These are phyloP conservation scores for Meganola albula DNA, from an alignment of 2,888 invertebrate genomes.

Conservation along the genomic window DNA sequence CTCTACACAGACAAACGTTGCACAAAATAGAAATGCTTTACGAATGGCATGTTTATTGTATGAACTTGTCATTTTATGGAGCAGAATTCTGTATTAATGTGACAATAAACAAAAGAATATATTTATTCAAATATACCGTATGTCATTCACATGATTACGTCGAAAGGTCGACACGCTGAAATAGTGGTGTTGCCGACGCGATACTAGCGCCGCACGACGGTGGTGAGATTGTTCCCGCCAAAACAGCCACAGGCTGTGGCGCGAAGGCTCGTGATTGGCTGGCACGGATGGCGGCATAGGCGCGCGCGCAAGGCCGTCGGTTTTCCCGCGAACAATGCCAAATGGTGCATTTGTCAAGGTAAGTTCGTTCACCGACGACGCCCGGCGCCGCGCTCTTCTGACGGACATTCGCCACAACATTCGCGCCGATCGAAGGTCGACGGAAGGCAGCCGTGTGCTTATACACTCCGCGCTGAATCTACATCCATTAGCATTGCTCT, in stretches of 20 bases:
- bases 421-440: constrained; percentile 67
- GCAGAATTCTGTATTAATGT: no score
- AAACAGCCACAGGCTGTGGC: constrained; percentile 73
- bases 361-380: constrained; percentile 77
- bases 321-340: constrained; percentile 79
- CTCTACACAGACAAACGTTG: no score
- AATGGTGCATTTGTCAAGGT: constrained; percentile 79
- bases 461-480: constrained; percentile 49
- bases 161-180: constrained; percentile 53
- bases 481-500: constrained; percentile 56
- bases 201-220: constrained; percentile 40
- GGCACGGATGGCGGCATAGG: constrained; percentile 46
- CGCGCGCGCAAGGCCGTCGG: constrained; percentile 75
- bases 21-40: no score
- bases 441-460: constrained; percentile 56
- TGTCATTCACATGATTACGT: constrained; percentile 49
- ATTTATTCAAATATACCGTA: constrained; percentile 30
- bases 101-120: constrained; percentile 24
- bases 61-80: no score
- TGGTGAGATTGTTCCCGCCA: constrained; percentile 54
- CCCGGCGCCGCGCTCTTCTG: constrained; percentile 49
- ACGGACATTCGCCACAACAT: constrained; percentile 55
- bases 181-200: constrained; percentile 41
- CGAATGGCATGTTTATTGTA: no score
- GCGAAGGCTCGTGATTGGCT: constrained; percentile 70